A percentile compares a stretch with the other conserved stretches of the same genome.
Conservation (phyloP, 2,888 invertebrate genomes). For the Drymonia ruficornis region DNA sequence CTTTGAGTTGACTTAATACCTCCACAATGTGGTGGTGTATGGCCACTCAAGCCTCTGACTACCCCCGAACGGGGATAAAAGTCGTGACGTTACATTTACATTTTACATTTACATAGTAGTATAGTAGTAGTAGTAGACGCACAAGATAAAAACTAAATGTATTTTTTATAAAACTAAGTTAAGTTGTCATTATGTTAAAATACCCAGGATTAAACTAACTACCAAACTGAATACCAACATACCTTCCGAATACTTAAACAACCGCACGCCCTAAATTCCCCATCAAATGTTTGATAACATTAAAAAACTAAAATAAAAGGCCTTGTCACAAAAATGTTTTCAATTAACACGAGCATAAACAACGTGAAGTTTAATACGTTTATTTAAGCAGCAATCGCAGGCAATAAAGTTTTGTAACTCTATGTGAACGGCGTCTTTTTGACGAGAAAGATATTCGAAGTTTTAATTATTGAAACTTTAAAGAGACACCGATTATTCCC, state of each 20-base stretch:
- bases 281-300: slow-evolving; percentile 15
- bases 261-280: neutral
- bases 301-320: neutral
- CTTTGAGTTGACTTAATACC: no score
- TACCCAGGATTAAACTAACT: neutral
- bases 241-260: neutral
- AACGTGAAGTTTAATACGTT: slow-evolving; percentile 39
- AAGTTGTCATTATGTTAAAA: neutral
- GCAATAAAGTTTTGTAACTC: slow-evolving; percentile 26
- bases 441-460: slow-evolving; percentile 1
- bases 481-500: no score
- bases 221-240: neutral
- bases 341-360: slow-evolving; percentile 43
- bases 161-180: neutral
- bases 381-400: slow-evolving; percentile 36
- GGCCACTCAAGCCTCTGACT: no score
- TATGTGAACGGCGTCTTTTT: slow-evolving; percentile 21
- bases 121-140: no score
- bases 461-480: no score
- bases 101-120: no score
- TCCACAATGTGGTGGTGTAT: no score
- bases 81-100: no score
- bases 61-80: no score
- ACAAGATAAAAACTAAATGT: slow-evolving; percentile 2
- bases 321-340: slow-evolving; percentile 23